A percentile compares a stretch with the other conserved stretches of the same genome.
Conservation (phyloP, 2,888 invertebrate genomes). For the Pantelozetes paolii region DNA sequence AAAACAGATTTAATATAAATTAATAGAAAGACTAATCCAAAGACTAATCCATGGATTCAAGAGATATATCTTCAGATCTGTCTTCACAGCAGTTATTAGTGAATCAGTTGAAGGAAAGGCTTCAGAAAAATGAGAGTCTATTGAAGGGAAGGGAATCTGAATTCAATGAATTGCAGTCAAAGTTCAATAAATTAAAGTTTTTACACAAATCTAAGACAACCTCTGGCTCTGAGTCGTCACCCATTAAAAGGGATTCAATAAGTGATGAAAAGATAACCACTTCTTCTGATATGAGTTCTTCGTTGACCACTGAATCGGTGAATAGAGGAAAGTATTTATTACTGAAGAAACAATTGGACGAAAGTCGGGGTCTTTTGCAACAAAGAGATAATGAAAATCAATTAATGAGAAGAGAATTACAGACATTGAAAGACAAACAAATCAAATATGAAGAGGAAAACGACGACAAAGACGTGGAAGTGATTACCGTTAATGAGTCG, state of each 20-base stretch:
- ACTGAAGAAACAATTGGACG: constrained; percentile 52
- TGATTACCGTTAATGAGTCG: constrained; percentile 6
- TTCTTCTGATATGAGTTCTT: constrained; percentile 32
- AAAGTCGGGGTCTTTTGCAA: constrained; percentile 46
- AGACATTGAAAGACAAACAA: constrained; percentile 44
- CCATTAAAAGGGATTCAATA: not conserved
- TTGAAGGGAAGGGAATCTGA: constrained; percentile 51
- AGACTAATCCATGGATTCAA: not conserved
- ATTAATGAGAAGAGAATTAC: constrained; percentile 48
- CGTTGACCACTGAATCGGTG: constrained; percentile 47
- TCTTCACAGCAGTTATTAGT: constrained; percentile 49
- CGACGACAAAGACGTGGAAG: constrained; percentile 13
- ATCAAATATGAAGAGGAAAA: not conserved
- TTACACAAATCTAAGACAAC: not conserved
- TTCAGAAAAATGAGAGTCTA: constrained; percentile 52
- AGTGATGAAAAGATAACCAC: not conserved
- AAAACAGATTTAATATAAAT: too few relatives aligned
- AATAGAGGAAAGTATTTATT: constrained; percentile 51
- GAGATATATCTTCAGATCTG: not conserved
- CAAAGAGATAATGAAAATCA: constrained; percentile 49
- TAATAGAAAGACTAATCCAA: not conserved
- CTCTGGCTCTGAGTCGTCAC: not conserved
- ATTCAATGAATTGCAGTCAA: constrained; percentile 48
- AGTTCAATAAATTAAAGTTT: constrained; percentile 18
- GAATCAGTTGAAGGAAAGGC: constrained; percentile 52